Percentiles rank a stretch among this genome's conserved stretches.
These are phyloP conservation scores for Dicyrtomina minuta DNA, from an alignment of 2,888 invertebrate species.

Conservation along the genomic window DNA sequence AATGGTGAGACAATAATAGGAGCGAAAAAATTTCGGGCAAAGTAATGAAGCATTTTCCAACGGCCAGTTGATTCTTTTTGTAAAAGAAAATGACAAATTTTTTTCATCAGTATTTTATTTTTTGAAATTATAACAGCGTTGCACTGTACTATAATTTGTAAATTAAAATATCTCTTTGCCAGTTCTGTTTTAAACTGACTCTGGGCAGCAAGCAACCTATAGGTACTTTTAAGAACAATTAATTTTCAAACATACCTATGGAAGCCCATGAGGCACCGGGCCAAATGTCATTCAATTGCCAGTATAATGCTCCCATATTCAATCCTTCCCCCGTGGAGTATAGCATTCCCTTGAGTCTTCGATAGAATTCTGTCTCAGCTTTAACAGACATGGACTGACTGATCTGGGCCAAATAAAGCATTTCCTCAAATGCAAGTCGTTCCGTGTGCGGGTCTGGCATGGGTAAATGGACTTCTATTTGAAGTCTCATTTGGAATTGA, in stretches of 20 bases:
- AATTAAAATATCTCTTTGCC: no score
- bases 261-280: constrained; percentile 64
- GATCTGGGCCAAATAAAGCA: constrained; percentile 84
- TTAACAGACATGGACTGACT: constrained; percentile 62
- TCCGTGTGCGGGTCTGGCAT: constrained; percentile 59
- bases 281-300: constrained; percentile 67
- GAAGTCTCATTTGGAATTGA: no score
- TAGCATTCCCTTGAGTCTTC: constrained; percentile 50
- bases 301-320: constrained; percentile 65
- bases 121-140: no score
- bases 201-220: no score
- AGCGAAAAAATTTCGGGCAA: constrained; percentile 79
- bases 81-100: no score
- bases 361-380: constrained; percentile 59
- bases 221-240: no score
- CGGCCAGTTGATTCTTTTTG: no score
- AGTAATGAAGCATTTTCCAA: constrained; percentile 91
- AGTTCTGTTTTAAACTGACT: no score
- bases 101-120: no score
- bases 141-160: constrained; percentile 71
- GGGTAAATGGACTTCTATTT: constrained; percentile 66
- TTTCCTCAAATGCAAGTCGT: constrained; percentile 65
- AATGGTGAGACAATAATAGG: constrained; percentile 67
- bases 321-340: constrained; percentile 56
- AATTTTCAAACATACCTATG: constrained; percentile 56